These are phyloP conservation scores for Cephalopachus bancanus DNA, from an alignment of 2,797 vertebrate species.

Conservation along the genomic window DNA sequence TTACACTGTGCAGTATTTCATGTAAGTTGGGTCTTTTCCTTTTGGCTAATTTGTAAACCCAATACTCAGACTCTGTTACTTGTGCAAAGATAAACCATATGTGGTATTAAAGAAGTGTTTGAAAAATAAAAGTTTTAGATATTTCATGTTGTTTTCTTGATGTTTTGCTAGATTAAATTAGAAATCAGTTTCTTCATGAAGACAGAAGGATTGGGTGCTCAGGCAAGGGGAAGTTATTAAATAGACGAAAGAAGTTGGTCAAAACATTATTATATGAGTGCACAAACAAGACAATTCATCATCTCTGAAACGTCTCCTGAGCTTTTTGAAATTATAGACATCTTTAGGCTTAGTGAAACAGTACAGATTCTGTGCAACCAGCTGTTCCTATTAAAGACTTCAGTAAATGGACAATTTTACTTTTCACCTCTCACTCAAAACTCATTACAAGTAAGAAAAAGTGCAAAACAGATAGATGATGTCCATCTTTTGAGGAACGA, in stretches of 20 bases:
- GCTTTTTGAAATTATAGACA: neutral
- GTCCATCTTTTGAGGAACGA: neutral
- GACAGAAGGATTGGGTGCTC: neutral
- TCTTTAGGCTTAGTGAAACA: conserved; percentile 13
- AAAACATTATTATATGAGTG: neutral
- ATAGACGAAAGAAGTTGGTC: neutral
- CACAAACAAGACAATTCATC: neutral
- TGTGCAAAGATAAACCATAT: neutral
- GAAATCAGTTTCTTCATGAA: neutral
- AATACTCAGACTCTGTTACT: neutral
- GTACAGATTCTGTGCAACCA: neutral
- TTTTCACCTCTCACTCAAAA: neutral
- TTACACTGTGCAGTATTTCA: conserved; percentile 89
- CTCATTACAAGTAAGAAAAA: neutral
- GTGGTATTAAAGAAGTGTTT: conserved; percentile 24
- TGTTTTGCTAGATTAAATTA: conserved; percentile 33
- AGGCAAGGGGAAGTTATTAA: neutral
- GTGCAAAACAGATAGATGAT: neutral
- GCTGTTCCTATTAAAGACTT: neutral
- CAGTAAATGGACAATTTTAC: neutral
- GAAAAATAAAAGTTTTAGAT: neutral
- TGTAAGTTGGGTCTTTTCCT: conserved; percentile 85
- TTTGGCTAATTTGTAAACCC: conserved; percentile 51
- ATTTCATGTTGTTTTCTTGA: conserved; percentile 9
- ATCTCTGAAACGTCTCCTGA: neutral